Evolutionary conservation across 2,113 vertebrate genomes (phyloP).

Genomic region (Oreochromis aureus): DNA sequence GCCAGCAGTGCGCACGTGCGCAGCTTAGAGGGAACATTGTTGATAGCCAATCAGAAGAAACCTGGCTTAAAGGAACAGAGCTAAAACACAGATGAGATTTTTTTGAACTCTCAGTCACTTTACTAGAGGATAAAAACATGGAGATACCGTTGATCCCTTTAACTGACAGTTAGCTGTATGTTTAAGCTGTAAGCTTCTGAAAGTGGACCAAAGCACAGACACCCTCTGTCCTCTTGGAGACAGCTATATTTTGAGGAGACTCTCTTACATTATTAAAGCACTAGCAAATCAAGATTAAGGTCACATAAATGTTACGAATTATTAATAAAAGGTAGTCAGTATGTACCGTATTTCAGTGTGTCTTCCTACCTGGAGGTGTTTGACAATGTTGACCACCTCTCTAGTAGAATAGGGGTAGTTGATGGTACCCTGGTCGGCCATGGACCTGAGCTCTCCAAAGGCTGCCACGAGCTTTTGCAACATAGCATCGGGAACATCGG

Average conservation of each 20-base stretch:
- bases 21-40: neutral
- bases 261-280: neutral
- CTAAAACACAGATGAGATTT: neutral
- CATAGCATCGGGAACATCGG: constrained; percentile 78
- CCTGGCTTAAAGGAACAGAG: neutral
- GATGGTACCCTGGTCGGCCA: constrained; percentile 95
- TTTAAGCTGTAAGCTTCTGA: neutral
- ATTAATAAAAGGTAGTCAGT: neutral
- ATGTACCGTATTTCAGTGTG: too few species aligned
- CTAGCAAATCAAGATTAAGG: neutral
- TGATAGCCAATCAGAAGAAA: neutral
- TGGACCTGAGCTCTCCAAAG: constrained; percentile 89
- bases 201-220: neutral
- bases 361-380: constrained; percentile 88
- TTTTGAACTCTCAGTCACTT: neutral
- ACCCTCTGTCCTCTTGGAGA: neutral
- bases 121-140: neutral
- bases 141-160: neutral
- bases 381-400: constrained; percentile 97
- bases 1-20: too few species aligned
- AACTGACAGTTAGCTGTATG: neutral
- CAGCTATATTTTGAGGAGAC: neutral
- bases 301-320: neutral
- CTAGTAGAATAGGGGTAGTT: constrained; percentile 97
- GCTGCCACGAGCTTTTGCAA: constrained; percentile 89